Base-by-base conservation (phyloP, 2,888 invertebrate species). In the Tenthredo distinguenda region DNA sequence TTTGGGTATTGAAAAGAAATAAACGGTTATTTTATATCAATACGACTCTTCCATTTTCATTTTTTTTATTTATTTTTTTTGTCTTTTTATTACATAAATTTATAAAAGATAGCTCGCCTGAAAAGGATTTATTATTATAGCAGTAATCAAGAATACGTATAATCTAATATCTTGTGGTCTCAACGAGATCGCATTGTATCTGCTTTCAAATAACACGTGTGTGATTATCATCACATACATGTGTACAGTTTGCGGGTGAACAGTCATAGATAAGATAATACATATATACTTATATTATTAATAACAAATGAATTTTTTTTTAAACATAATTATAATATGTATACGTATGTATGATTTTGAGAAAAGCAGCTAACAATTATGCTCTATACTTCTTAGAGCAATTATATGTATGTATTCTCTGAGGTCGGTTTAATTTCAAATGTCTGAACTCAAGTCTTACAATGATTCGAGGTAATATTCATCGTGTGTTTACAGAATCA, bases 81-180 rank as follows among this genome's bases (percentile, higher is more conserved):
- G 4, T 62, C 10, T 62, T 10, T 26, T 26, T 12, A 12, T 62
- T 26, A 62, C 34, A 72, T 12, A n/a, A 55, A 55, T 55, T n/a
- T 55, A n/a, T 55, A n/a, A 55, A n/a, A 55, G 6, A 55, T n/a
- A 55, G n/a, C 50, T 50, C 7, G 50, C 0, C 50, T 50, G 4
- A 37, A 31, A 58, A 26, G 26, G 18, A n/a, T 50, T 50, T 31
- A 34, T 37, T 40, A 9, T 18, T 37, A 40, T n/a, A 34, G 37
- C n/a, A 1, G n/a, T 37, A 71, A 71, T 21, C 18, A n/a, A 3
- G 6, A 71, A 37, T 71, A 71, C 1, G 37, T 71, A 62, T 62
- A 62, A 62, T 62, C 62, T 62, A 26, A 62, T 26, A 62, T 9
- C 74, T 74, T 21, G 26, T 74, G 74, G 43, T 43, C n/a, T 26